Base-by-base conservation (phyloP, 92 coral and sea anemone species). In the Porites rus region DNA sequence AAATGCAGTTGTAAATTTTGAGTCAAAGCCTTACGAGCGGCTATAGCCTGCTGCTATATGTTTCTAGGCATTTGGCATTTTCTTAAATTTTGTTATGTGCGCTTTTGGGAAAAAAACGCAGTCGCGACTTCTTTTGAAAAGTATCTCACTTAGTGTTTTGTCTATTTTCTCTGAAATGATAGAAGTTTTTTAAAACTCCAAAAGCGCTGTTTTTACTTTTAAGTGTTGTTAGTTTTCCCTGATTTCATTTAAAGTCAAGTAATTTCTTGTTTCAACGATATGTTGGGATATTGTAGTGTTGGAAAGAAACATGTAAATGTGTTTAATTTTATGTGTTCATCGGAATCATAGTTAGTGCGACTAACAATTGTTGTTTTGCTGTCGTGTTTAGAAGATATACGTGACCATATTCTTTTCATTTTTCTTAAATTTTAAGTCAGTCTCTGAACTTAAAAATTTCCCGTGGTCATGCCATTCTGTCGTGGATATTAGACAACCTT, bases 171-270 rank as follows among this genome's bases (percentile, higher is more conserved):
- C 62, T 7, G 7, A n/a, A n/a, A 24, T 69, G 64, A 24, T 54
- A 43, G 63, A 83, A 83, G 72, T 43, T 63, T 83, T n/a, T 62
- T 74, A 9, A 51, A 50, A 63, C 74, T 46, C 21, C 3, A 10
- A 18, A n/a, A 59, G 19, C 66, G 1, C 61, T 78, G n/a, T 13
- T 28, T 64, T 78, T 31, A 16, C 16, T 21, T 19, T 24, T 7
- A 63, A 54, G 60, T 13, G 10, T 54, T 2, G 60, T 54, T 54
- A 10, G 11, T 14, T 56, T 56, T 56, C 61, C 16, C 16, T 56
- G 61, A 56, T 56, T 56, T 56, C 12, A 10, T 8, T 56, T 10
- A 56, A 3, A 14, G 16, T 56, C 61, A 14, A 56, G 61, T 10
- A 38, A 38, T 38, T 38, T 38, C 46, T 38, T 38, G 46, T 38